These are phyloP conservation scores for Lagorchestes hirsutus DNA, from an alignment of 2,797 vertebrate species.

Conservation along the genomic window DNA sequence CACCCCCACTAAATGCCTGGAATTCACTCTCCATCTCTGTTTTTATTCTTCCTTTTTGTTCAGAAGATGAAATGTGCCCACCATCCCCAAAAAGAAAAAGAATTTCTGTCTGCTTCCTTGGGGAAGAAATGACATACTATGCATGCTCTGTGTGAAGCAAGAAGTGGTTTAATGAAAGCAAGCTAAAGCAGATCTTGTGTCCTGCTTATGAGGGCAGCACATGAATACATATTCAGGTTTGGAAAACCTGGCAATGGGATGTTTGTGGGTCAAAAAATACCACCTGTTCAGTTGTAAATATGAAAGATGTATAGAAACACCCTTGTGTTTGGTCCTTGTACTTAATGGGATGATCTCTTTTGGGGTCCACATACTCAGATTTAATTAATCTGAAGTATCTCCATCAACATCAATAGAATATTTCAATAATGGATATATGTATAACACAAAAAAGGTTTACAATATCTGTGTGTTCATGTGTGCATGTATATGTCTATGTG, in stretches of 20 bases:
- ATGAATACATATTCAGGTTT: not conserved
- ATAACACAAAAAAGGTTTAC: conserved; percentile 72
- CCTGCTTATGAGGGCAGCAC: not conserved
- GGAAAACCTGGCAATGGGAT: not conserved
- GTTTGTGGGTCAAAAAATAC: not conserved
- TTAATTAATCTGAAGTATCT: conserved; percentile 34
- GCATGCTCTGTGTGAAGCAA: not conserved
- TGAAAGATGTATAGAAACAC: not conserved
- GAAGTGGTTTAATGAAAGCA: not conserved
- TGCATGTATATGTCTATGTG: not conserved
- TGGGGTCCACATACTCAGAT: not conserved
- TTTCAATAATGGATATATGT: conserved; percentile 76
- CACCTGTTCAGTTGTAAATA: not conserved
- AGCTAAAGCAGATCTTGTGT: not conserved
- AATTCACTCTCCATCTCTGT: not conserved
- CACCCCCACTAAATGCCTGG: not conserved
- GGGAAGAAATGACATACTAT: not conserved
- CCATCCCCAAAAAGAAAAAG: not conserved
- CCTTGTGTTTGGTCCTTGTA: not conserved
- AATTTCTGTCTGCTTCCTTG: not conserved
- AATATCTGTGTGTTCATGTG: not conserved
- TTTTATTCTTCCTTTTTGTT: not conserved
- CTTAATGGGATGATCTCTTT: not conserved
- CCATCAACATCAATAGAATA: conserved; percentile 70
- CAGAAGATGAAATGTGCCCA: not conserved